Evolutionary conservation across 1,140 invertebrate species (phyloP).

Genomic region (Neotoxoptera formosana): DNA sequence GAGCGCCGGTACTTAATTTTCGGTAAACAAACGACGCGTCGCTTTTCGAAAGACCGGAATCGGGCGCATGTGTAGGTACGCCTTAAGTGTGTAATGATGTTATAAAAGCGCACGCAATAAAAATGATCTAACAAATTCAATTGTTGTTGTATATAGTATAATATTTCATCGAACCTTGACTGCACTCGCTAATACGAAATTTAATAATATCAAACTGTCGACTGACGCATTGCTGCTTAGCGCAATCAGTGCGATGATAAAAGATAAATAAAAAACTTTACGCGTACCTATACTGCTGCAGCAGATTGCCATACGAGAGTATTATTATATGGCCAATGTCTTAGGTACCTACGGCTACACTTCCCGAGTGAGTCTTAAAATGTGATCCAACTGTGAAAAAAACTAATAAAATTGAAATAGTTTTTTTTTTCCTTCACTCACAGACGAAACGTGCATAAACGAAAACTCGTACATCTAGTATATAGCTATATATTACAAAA

Average conservation of each 20-base stretch:
- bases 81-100: neutral
- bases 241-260: neutral
- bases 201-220: neutral
- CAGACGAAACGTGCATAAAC: neutral
- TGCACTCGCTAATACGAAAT: neutral
- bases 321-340: neutral
- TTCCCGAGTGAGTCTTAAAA: neutral
- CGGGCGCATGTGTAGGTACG: neutral
- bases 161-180: neutral
- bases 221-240: neutral
- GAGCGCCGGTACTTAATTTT: neutral
- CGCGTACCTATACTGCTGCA: too few relatives aligned
- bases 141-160: neutral
- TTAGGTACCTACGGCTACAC: neutral
- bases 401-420: neutral
- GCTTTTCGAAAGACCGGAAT: neutral
- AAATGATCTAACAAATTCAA: neutral
- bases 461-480: neutral
- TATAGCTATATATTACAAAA: neutral
- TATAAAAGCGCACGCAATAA: neutral
- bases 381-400: neutral
- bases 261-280: slow-evolving; percentile 9
- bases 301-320: neutral
- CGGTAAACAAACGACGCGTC: neutral
- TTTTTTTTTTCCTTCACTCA: neutral